A percentile compares a stretch with the other conserved stretches of the same genome.
phyloP scores from a whole-genome alignment of 2,113 vertebrate species.

The Boulengeromyrus knoepffleri region DNA sequence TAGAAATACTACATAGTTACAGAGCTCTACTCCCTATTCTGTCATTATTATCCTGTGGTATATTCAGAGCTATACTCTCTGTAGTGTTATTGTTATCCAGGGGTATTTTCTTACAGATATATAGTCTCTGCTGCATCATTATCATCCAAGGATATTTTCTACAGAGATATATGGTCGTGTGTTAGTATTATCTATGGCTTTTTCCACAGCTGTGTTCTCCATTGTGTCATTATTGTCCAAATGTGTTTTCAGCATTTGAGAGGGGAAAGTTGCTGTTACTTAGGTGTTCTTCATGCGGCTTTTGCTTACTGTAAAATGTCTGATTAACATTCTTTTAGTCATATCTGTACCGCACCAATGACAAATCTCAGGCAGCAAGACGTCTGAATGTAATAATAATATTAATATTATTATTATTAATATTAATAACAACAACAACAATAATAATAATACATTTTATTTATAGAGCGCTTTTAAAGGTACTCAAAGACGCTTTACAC shows the following conservation, averaged over 20 bases:
- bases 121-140: background rate
- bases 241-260: background rate
- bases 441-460: too few relatives aligned
- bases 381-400: background rate
- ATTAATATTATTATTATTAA: too few relatives aligned
- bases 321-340: background rate
- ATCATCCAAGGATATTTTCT: background rate
- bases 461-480: too few relatives aligned
- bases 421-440: too few relatives aligned
- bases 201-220: background rate
- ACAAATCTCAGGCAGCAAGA: background rate
- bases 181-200: background rate
- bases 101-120: background rate
- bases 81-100: background rate
- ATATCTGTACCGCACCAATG: background rate
- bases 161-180: background rate
- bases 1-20: background rate
- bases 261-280: background rate
- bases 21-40: background rate
- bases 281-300: background rate
- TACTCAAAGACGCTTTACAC: too few relatives aligned
- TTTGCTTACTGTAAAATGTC: background rate
- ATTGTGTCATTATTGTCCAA: background rate
- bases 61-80: background rate
- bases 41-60: background rate